Conservation (phyloP, 2,888 invertebrate species). For the Cryptophagus acutangulus region DNA sequence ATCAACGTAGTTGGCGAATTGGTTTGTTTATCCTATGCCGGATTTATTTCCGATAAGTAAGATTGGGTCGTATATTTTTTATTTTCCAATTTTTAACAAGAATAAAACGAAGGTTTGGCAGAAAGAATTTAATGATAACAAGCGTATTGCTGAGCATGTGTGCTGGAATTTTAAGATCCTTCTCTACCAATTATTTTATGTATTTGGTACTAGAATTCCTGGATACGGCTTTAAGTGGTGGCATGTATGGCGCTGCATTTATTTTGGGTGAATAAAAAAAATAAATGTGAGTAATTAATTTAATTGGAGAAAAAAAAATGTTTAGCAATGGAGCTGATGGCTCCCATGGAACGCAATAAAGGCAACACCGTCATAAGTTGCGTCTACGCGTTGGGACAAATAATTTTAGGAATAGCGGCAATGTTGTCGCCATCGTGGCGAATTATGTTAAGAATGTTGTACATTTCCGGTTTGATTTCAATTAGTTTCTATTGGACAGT, state of each 20-base stretch:
- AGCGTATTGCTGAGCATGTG: conserved; percentile 57
- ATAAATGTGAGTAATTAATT: background rate
- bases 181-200: conserved; percentile 62
- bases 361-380: conserved; percentile 63
- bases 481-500: conserved; percentile 60
- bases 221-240: conserved; percentile 62
- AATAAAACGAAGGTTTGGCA: conserved; percentile 60
- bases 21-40: conserved; percentile 61
- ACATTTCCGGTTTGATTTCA: conserved; percentile 63
- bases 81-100: too few species aligned
- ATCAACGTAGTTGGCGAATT: conserved; percentile 70
- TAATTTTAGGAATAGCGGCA: conserved; percentile 59
- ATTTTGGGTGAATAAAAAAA: conserved; percentile 56
- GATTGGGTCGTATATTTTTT: too few species aligned
- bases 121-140: conserved; percentile 53
- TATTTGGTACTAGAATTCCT: conserved; percentile 64
- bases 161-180: conserved; percentile 62
- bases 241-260: conserved; percentile 65
- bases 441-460: conserved; percentile 54
- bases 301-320: conserved; percentile 3
- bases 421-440: conserved; percentile 64
- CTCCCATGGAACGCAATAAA: conserved; percentile 62
- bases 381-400: conserved; percentile 62
- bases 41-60: conserved; percentile 60
- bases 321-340: conserved; percentile 65